Evolutionary conservation across 2,797 vertebrate species (phyloP).

Genomic region (Oreochromis mossambicus): DNA sequence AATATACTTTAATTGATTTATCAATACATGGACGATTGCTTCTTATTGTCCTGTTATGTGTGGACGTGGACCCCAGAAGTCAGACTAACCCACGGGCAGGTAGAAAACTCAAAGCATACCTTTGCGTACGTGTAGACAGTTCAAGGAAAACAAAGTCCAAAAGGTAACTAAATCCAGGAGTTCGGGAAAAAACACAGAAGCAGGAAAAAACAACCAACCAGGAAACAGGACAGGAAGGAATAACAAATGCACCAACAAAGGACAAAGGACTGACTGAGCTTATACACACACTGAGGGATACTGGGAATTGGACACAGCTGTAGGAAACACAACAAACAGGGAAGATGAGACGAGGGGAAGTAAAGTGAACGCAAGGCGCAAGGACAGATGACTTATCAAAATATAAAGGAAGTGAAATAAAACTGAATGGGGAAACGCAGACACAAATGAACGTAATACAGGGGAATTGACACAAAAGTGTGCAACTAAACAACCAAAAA

Average conservation of each 20-base stretch:
- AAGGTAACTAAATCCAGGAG: not conserved
- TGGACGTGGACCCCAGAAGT: not conserved
- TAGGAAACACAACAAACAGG: not conserved
- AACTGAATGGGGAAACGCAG: not conserved
- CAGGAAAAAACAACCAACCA: not conserved
- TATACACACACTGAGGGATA: not conserved
- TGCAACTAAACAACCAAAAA: accelerated
- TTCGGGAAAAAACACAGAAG: not conserved
- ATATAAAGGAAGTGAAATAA: not conserved
- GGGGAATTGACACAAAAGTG: not conserved
- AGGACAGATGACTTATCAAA: not conserved
- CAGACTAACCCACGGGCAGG: not conserved
- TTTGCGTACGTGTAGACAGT: not conserved
- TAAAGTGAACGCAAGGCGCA: accelerated
- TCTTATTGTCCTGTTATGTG: not conserved
- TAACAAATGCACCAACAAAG: not conserved
- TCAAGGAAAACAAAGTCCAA: not conserved
- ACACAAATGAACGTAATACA: not conserved
- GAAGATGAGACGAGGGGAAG: not conserved
- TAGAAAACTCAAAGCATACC: not conserved
- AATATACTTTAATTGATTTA: not conserved
- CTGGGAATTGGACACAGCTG: not conserved
- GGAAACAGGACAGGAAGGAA: not conserved
- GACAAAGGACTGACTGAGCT: not conserved
- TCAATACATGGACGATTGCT: not conserved